Base-by-base conservation (phyloP, 2,888 invertebrate genomes). In the Cancer borealis region DNA sequence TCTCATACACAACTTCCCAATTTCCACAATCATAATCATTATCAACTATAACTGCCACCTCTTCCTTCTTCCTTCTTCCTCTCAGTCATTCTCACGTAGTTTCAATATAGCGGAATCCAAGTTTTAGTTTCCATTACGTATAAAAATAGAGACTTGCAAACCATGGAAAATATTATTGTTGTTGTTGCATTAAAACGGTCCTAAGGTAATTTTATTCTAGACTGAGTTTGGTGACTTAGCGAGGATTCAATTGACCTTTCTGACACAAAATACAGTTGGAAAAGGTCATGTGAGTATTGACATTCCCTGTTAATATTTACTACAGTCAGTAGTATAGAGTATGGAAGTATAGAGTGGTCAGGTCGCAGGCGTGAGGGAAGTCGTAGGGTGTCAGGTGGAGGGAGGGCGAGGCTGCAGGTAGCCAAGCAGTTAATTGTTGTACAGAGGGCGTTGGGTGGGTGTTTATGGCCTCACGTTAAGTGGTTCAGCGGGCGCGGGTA, bases 401-500 rank as follows among this genome's bases (percentile, higher is more conserved):
- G 54, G 47, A 26, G 45, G 84, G 92, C 26, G 45, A 84, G 84
- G 88, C 39, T 47, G 92, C 92, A 92, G 92, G 91, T 91, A 91
- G 91, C 91, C 91, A 91, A 91, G 91, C 91, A 91, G 91, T 91
- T 91, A 91, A 91, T 91, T 91, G 91, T 91, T 91, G 39, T 91
- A 91, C 91, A 39, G 66, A 66, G 91, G 60, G 91, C 91, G 73
- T 45, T 66, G 91, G 39, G 90, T 17, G 91, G 17, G 91, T 89
- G 93, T 93, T 93, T 93, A 93, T 93, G 89, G 89, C 93, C 87
- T 26, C 88, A 89, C 89, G 93, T 49, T 93, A 93, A 93, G 93
- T 93, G 93, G 93, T 93, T 87, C 73, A 88, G 89, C 46, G 60
- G 73, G 89, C 66, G 73, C 46, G 93, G 73, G 89, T 89, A 93